phyloP scores from a whole-genome alignment of 2,113 vertebrate species.

The Aviceda subcristata region DNA sequence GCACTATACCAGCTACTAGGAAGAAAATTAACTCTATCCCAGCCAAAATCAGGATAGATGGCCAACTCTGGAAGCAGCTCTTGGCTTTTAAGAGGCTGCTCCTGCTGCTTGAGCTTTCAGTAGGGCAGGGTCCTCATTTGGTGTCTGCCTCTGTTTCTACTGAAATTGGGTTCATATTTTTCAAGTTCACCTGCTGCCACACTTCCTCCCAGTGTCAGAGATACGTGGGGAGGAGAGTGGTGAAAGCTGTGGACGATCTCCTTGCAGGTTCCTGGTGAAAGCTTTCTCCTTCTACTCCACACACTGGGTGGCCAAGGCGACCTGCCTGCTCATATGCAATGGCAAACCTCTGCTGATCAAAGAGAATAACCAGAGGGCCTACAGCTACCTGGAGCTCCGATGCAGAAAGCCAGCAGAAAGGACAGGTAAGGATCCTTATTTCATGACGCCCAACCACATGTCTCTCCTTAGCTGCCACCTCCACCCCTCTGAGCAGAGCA shows the following conservation, averaged over 20 bases:
- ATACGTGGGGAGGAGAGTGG: background rate
- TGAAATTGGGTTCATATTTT: background rate
- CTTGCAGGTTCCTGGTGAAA: constrained; percentile 70
- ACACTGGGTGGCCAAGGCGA: constrained; percentile 66
- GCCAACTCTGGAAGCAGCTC: background rate
- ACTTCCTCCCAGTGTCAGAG: background rate
- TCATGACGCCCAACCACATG: background rate
- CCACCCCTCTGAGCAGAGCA: background rate
- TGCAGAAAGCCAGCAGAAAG: constrained; percentile 48
- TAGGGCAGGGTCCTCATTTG: background rate
- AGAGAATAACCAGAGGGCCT: constrained; percentile 48
- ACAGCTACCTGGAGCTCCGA: constrained; percentile 71
- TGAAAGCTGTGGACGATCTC: background rate
- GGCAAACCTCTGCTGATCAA: constrained; percentile 67
- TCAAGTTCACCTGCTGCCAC: background rate
- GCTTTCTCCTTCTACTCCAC: constrained; percentile 68
- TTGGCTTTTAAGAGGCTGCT: background rate
- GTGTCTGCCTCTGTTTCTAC: background rate
- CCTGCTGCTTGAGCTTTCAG: background rate
- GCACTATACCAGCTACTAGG: background rate
- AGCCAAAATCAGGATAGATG: background rate
- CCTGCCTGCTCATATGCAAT: constrained; percentile 55
- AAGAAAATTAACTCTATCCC: background rate
- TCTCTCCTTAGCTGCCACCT: background rate
- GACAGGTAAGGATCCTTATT: background rate